Evolutionary conservation across 2,113 vertebrate species (phyloP).

Genomic region (Tachycineta bicolor): DNA sequence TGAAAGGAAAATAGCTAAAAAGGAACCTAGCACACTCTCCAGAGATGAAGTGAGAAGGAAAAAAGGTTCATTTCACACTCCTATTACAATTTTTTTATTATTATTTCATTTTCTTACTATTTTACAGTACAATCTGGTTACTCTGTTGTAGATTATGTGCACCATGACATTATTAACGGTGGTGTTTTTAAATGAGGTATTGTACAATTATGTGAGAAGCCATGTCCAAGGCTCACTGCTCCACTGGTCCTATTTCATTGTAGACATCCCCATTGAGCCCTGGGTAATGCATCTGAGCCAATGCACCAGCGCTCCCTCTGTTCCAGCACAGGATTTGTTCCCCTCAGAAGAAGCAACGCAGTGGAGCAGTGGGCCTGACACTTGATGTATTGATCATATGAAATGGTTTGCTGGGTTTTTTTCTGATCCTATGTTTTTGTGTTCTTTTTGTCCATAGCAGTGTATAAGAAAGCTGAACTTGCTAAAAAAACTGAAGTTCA

Average conservation of each 20-base stretch:
- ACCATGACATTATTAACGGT: neutral
- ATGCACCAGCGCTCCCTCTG: neutral
- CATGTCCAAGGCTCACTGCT: conserved; percentile 34
- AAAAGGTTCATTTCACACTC: conserved; percentile 92
- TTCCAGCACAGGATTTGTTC: neutral
- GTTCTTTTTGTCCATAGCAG: conserved; percentile 87
- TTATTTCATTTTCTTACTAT: neutral
- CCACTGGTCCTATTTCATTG: neutral
- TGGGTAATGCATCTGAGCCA: neutral
- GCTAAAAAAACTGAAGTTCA: conserved; percentile 95
- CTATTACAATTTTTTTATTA: conserved; percentile 41
- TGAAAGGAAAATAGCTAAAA: conserved; percentile 92
- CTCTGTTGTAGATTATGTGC: conserved; percentile 28
- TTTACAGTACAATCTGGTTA: conserved; percentile 33
- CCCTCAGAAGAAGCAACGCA: accelerated
- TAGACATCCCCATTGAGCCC: neutral
- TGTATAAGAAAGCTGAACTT: conserved; percentile 96
- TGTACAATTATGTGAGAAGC: conserved; percentile 1
- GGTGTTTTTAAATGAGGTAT: conserved; percentile 23
- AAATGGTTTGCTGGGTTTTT: conserved; percentile 29
- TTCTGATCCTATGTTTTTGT: conserved; percentile 82
- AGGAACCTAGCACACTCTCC: conserved; percentile 89
- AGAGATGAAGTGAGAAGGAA: conserved; percentile 98
- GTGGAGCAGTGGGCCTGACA: conserved; percentile 38
- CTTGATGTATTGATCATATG: conserved; percentile 38